Percentiles rank a stretch among this genome's conserved stretches.
Evolutionary conservation across 2,797 vertebrate genomes (phyloP).

Genomic region (Danio aesculapii): DNA sequence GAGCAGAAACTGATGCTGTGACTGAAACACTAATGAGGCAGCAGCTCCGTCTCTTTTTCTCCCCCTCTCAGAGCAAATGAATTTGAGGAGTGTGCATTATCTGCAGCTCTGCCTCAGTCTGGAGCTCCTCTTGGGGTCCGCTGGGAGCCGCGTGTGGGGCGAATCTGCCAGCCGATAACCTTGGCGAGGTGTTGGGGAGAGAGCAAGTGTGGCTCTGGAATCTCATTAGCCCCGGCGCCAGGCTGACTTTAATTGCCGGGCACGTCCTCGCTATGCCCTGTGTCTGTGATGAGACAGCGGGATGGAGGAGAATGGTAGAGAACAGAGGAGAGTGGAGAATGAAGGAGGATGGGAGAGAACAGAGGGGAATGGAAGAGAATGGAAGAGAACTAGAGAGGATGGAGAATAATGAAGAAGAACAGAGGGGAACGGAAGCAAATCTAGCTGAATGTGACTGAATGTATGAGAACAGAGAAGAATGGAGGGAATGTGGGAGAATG

Average conservation of each 20-base stretch:
- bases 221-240: constrained; percentile 59
- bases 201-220: constrained; percentile 50
- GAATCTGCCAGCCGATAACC: constrained; percentile 59
- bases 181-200: constrained; percentile 53
- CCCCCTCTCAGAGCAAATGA: constrained; percentile 42
- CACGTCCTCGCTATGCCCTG: constrained; percentile 51
- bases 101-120: constrained; percentile 30
- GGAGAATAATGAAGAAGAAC: too few species aligned
- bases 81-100: constrained; percentile 52
- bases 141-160: constrained; percentile 54
- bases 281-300: constrained; percentile 51
- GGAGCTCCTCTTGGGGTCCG: constrained; percentile 31
- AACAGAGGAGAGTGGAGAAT: too few species aligned
- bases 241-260: constrained; percentile 58
- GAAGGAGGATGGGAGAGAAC: too few species aligned
- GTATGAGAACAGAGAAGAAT: too few species aligned
- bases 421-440: too few species aligned
- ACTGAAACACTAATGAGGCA: constrained; percentile 65
- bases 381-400: too few species aligned
- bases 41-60: constrained; percentile 19
- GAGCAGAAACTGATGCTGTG: constrained; percentile 62
- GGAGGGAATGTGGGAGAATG: not conserved
- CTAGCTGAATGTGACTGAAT: too few species aligned
- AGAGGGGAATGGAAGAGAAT: not conserved
- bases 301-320: not conserved